Percentiles rank a stretch among this genome's conserved stretches.
These are phyloP conservation scores for Enchytraeus crypticus DNA, from an alignment of 2,888 invertebrate genomes.

Conservation along the genomic window DNA sequence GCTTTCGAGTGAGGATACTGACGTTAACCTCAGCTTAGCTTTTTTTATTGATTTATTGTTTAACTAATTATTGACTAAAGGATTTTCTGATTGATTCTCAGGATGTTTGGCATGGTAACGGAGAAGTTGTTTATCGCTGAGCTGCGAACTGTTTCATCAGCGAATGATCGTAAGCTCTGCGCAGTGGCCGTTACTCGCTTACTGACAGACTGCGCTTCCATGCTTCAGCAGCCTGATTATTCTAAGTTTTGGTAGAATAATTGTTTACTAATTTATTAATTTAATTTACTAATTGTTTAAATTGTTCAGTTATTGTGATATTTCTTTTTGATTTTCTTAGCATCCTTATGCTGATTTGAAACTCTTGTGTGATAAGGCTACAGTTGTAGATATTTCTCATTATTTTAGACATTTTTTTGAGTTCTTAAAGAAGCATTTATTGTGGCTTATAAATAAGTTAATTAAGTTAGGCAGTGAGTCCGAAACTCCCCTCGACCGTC, in stretches of 20 bases:
- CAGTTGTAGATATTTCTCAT: too few relatives aligned
- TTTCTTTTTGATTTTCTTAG: too few relatives aligned
- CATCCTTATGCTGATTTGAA: too few relatives aligned
- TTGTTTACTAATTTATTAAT: too few relatives aligned
- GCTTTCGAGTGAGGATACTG: too few relatives aligned
- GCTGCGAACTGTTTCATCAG: conserved; percentile 73
- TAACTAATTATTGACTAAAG: conserved; percentile 41
- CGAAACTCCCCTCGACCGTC: too few relatives aligned
- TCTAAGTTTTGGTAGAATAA: conserved; percentile 49
- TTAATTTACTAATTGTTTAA: neutral
- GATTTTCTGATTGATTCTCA: conserved; percentile 65
- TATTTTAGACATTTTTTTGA: too few relatives aligned
- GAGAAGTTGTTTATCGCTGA: conserved; percentile 80
- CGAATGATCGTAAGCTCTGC: conserved; percentile 77
- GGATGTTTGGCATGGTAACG: conserved; percentile 91
- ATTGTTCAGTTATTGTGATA: neutral
- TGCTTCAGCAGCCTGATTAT: conserved; percentile 64
- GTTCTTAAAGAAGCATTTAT: too few relatives aligned
- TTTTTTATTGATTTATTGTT: neutral
- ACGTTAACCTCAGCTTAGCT: too few relatives aligned
- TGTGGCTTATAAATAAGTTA: too few relatives aligned
- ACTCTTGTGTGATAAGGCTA: too few relatives aligned
- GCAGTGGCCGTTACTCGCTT: conserved; percentile 80
- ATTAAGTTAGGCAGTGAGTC: too few relatives aligned
- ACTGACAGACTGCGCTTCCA: conserved; percentile 64